Evolutionary conservation across 2,797 vertebrate species (phyloP).

Genomic region (Amphiprion clarkii): DNA sequence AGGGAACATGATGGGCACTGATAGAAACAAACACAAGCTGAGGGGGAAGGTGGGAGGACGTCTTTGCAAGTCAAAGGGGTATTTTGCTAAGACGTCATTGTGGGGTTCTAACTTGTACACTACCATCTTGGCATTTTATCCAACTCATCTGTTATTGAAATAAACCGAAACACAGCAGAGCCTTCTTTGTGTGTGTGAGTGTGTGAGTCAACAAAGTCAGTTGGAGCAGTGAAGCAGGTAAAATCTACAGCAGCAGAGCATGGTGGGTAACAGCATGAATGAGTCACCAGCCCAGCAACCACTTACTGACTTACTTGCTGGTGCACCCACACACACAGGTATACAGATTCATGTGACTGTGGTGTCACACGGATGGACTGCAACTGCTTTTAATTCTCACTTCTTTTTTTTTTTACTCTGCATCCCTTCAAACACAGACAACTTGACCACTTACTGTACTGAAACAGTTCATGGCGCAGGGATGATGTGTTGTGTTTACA

Average conservation of each 20-base stretch:
- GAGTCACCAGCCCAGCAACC: constrained; percentile 50
- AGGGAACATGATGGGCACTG: constrained; percentile 55
- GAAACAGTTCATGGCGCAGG: constrained; percentile 29
- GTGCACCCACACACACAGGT: constrained; percentile 30
- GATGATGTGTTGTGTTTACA: constrained; percentile 46
- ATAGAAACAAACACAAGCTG: constrained; percentile 37
- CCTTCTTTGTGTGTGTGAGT: constrained; percentile 23
- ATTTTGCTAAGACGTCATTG: constrained; percentile 37
- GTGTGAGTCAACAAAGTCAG: constrained; percentile 29
- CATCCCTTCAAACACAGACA: background rate
- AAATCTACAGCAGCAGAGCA: constrained; percentile 52
- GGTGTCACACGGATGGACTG: constrained; percentile 16
- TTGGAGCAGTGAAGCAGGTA: constrained; percentile 55
- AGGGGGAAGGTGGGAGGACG: constrained; percentile 28
- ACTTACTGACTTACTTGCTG: constrained; percentile 30
- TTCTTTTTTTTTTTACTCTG: background rate
- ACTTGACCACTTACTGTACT: constrained; percentile 5
- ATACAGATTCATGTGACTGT: constrained; percentile 3
- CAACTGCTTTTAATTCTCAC: background rate
- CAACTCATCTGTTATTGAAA: constrained; percentile 64
- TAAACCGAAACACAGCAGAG: constrained; percentile 60
- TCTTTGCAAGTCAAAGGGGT: constrained; percentile 30
- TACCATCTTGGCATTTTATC: constrained; percentile 62
- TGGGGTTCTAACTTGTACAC: constrained; percentile 52
- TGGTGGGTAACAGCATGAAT: constrained; percentile 49